Evolutionary conservation across 2,888 invertebrate genomes (phyloP).

Genomic region (Volucella bombylans): DNA sequence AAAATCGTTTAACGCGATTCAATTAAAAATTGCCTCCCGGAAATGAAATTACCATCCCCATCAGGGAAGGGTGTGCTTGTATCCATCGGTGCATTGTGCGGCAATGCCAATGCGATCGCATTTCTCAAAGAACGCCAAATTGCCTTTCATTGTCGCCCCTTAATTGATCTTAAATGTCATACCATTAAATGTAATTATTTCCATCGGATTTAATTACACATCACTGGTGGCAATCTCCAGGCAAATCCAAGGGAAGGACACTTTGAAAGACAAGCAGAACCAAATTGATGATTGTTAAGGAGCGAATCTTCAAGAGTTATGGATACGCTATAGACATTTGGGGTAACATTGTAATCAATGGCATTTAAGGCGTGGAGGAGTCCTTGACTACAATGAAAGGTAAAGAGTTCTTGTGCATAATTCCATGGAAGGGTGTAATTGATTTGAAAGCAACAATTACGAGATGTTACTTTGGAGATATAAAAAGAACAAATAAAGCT

Average conservation of each 20-base stretch:
- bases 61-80: too few relatives aligned
- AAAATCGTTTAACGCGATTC: conserved; percentile 50
- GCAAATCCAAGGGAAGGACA: not conserved
- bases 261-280: too few relatives aligned
- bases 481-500: too few relatives aligned
- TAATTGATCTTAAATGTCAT: conserved; percentile 68
- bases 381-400: not conserved
- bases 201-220: conserved; percentile 56
- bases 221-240: conserved; percentile 20
- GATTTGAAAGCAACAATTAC: too few relatives aligned
- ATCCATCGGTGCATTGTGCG: not conserved
- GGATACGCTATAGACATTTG: not conserved
- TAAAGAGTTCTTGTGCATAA: not conserved
- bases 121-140: conserved; percentile 38
- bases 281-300: conserved; percentile 4
- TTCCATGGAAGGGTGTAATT: too few relatives aligned
- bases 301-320: conserved; percentile 10
- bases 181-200: conserved; percentile 69
- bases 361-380: not conserved
- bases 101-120: conserved; percentile 27
- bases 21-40: conserved; percentile 47
- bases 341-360: not conserved
- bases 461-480: too few relatives aligned
- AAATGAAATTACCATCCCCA: conserved; percentile 43
- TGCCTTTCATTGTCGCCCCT: conserved; percentile 55